Evolutionary conservation across 1,140 invertebrate genomes (phyloP), one percentile per base, ranked within the genome.

Genomic region (Tetraneura akinire): DNA sequence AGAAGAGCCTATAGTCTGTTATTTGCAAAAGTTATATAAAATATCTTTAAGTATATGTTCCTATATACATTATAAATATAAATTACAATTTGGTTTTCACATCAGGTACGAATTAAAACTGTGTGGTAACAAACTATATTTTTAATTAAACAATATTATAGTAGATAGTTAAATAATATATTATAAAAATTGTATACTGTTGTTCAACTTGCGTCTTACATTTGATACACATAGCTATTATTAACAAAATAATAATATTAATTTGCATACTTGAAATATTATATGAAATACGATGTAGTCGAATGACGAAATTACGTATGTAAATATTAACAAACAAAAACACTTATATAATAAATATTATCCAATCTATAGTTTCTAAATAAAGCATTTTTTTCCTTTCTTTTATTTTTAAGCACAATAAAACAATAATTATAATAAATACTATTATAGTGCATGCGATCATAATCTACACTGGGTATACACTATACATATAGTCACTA

Each of bases 61-160:
- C n/a, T 45, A 45, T 68, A 45, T 21, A 68, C 8, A 14, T 45
- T 23, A 21, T 68, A 47, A n/a, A n/a, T 16, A 45, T 68, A 68
- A 51, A 49, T 23, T 51, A 71, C 42, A 71, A 71, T 51, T 6
- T 42, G 74, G 53, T 37, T 26, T 62, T 45, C 23, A 45, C 37
- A 62, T 78, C 74, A 78, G 74, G 74, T 76, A 76, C 73, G 42
- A 26, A 76, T 57, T 60, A 76, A 23, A 57, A 76, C n/a, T 57
- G 32, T 18, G 14, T 76, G 53, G 73, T 76, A 76, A 76, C 53
- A 37, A 60, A 76, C 49, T 60, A 76, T 23, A 26, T 14, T 76
- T 45, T 60, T 37, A 53, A 74, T 13, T 74, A 53, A 53, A 55
- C 51, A 53, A 60, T 57, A 23, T 23, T 42, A 45, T 68, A 68